Percentiles rank a stretch among this genome's conserved stretches.
Conservation (phyloP, 2,797 vertebrate genomes). For the Phataginus tricuspis region DNA sequence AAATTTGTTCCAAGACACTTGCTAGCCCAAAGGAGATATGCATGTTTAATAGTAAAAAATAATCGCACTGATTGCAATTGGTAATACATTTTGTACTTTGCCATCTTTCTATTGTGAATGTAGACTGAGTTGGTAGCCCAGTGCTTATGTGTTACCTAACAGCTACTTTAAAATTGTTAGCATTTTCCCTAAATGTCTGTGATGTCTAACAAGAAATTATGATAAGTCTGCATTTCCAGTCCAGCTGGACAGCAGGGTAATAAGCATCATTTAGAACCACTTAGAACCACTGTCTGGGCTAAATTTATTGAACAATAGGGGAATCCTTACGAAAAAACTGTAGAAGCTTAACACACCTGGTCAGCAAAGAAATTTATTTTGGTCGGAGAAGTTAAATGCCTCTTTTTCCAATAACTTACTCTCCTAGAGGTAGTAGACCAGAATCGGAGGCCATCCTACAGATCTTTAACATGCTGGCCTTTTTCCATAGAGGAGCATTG, state of each 20-base stretch:
- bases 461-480: conserved; percentile 1
- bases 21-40: not conserved
- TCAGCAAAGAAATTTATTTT: conserved; percentile 50
- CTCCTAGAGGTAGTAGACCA: not conserved
- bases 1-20: conserved; percentile 24
- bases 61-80: not conserved
- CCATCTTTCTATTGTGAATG: not conserved
- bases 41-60: not conserved
- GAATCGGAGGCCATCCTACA: not conserved
- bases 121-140: not conserved
- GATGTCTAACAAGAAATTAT: conserved; percentile 37
- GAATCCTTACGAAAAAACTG: conserved; percentile 15
- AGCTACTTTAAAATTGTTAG: conserved; percentile 44
- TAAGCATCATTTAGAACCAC: not conserved
- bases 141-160: not conserved
- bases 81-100: conserved; percentile 13
- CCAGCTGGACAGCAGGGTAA: not conserved
- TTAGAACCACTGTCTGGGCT: not conserved
- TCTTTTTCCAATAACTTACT: conserved; percentile 44
- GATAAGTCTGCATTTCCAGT: conserved; percentile 45
- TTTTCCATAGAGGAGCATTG: conserved; percentile 37
- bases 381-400: conserved; percentile 35
- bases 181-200: not conserved
- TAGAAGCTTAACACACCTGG: conserved; percentile 35
- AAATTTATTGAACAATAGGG: conserved; percentile 47